A percentile compares a stretch with the other conserved stretches of the same genome.
phyloP scores from a whole-genome alignment of 2,888 invertebrate species.

The Amblyjoppa fuscipennis region DNA sequence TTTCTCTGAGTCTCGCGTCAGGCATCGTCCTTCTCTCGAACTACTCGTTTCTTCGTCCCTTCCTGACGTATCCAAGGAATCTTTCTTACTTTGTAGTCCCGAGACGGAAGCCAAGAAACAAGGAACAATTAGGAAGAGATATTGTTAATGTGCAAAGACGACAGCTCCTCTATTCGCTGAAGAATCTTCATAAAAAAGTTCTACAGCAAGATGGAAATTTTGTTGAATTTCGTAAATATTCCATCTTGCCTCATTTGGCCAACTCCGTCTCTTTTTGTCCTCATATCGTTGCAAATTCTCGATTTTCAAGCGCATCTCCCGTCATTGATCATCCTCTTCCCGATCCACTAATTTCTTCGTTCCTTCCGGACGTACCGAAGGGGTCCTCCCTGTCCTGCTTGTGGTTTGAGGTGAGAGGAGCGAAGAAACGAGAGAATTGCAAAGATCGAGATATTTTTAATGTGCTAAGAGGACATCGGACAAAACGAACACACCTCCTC shows the following conservation, averaged over 20 bases:
- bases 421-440: constrained; percentile 33
- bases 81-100: too few relatives aligned
- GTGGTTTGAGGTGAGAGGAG: constrained; percentile 15
- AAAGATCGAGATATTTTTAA: constrained; percentile 19
- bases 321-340: constrained; percentile 19
- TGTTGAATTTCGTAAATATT: too few relatives aligned
- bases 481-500: too few relatives aligned
- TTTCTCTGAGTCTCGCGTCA: neutral
- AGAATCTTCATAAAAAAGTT: too few relatives aligned
- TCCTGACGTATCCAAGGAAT: neutral
- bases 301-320: constrained; percentile 1
- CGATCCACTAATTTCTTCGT: neutral
- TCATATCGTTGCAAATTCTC: constrained; percentile 9
- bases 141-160: too few relatives aligned
- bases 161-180: too few relatives aligned
- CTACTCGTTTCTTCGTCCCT: neutral
- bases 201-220: too few relatives aligned
- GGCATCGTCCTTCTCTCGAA: neutral
- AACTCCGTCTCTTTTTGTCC: neutral
- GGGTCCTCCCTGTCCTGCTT: neutral
- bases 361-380: neutral
- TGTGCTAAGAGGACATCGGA: too few relatives aligned
- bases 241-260: neutral
- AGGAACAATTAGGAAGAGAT: neutral
- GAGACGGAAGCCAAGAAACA: neutral